Evolutionary conservation across 2,113 vertebrate genomes (phyloP), one percentile per base, ranked within the genome.

Genomic region (Psilopsiagon aurifrons): DNA sequence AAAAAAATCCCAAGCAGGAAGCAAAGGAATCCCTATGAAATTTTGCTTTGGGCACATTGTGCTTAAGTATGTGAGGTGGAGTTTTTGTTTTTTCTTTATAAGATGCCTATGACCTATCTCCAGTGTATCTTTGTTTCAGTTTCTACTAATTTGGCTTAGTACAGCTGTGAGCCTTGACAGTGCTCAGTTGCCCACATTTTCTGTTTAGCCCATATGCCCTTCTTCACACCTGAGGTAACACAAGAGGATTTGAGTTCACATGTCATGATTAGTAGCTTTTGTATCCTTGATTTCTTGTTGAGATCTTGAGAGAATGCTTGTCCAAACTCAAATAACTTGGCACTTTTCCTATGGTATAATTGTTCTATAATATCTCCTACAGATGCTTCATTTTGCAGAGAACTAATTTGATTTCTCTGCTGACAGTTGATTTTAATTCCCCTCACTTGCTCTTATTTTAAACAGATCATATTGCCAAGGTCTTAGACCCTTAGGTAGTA

Each of bases 1-100:
- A 13, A 54, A 88, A 41, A 47, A 31, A 1, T 7, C 31, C 22
- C 33, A 52, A 83, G 29, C 23, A 54, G 63, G n/a, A 59, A 33
- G 5, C 7, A 43, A 39, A 25, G 27, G 22, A 11, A 37, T 3
- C 2, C 16, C 28, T 15, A 2, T 20, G 17, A 2, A n/a, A 4
- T 70, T 71, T 68, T 67, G 11, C 10, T 49, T 63, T 76, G 37
- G 23, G 9, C 28, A 59, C 76, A 59, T 60, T 7, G 39, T 57
- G 63, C 10, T 55, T 9, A 25, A 39, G 15, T 64, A 31, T 25
- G 49, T 60, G 25, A 90, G 18, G 16, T 27, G 17, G 25, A 52
- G 8, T 9, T 25, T 60, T 79, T 79, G 8, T 25, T 60, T 79
- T 79, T 62, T 57, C 22, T 79, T 66, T 31, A 23, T 67, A 11